Percentiles rank a stretch among this genome's conserved stretches.
These are phyloP conservation scores for Harlomillsia oculata DNA, from an alignment of 1,140 invertebrate genomes.

Conservation along the genomic window DNA sequence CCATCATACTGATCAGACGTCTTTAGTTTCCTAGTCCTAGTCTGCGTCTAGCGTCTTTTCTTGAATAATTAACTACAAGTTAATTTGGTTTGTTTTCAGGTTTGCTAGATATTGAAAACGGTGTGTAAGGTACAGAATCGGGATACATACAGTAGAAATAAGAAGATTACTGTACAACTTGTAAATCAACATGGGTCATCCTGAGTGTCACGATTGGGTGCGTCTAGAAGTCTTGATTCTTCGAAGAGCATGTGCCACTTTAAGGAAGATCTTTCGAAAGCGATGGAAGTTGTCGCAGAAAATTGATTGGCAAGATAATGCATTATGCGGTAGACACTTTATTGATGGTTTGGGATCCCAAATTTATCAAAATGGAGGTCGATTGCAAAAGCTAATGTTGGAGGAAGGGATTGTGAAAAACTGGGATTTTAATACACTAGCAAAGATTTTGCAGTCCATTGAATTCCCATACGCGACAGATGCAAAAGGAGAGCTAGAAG, in stretches of 20 bases:
- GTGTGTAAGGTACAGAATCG: too few relatives aligned
- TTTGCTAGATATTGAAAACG: too few relatives aligned
- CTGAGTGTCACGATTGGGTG: constrained; percentile 17
- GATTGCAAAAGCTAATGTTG: constrained; percentile 16
- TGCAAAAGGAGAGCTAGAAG: constrained; percentile 4
- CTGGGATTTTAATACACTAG: constrained; percentile 17
- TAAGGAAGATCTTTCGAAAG: constrained; percentile 8
- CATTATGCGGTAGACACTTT: constrained; percentile 7
- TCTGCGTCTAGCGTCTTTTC: too few relatives aligned
- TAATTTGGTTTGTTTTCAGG: too few relatives aligned
- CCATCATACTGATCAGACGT: too few relatives aligned
- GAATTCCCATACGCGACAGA: constrained; percentile 3
- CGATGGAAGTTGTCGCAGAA: constrained; percentile 14
- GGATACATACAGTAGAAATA: too few relatives aligned
- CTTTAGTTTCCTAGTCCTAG: too few relatives aligned
- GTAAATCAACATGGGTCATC: constrained; percentile 12
- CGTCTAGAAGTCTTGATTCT: constrained; percentile 18
- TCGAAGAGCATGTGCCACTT: constrained; percentile 10
- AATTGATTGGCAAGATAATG: constrained; percentile 9
- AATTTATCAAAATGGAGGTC: constrained; percentile 8
- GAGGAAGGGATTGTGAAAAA: constrained; percentile 19
- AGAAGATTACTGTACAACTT: too few relatives aligned
- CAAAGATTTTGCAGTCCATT: constrained; percentile 3
- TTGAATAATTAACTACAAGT: too few relatives aligned
- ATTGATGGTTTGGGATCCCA: constrained; percentile 14